These are phyloP conservation scores for Menidia menidia DNA, from an alignment of 2,797 vertebrate genomes.

Conservation along the genomic window DNA sequence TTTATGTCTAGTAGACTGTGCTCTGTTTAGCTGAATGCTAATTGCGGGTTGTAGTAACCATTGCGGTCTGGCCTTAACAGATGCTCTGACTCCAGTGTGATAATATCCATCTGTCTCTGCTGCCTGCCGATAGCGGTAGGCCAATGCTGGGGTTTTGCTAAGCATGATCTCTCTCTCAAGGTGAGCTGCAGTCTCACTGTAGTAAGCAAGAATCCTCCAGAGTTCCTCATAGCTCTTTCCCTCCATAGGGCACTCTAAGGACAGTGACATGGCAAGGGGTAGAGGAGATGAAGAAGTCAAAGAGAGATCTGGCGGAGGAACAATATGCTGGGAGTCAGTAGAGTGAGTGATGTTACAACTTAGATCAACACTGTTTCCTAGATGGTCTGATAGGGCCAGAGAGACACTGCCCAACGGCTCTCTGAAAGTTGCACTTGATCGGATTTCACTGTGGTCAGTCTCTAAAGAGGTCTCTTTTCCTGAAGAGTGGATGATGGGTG, in stretches of 20 bases:
- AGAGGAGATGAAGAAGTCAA: conserved; percentile 63
- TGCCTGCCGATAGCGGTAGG: conserved; percentile 88
- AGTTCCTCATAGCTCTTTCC: conserved; percentile 88
- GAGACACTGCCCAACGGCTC: conserved; percentile 82
- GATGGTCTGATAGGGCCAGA: conserved; percentile 90
- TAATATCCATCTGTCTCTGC: conserved; percentile 87
- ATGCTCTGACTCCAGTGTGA: conserved; percentile 90
- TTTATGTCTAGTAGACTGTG: conserved; percentile 82
- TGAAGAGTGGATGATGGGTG: conserved; percentile 83
- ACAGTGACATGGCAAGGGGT: conserved; percentile 81
- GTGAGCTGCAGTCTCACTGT: conserved; percentile 90
- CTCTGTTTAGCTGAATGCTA: conserved; percentile 88
- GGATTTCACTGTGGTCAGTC: conserved; percentile 66
- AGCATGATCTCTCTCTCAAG: conserved; percentile 86
- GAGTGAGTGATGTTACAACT: conserved; percentile 85
- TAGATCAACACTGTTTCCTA: conserved; percentile 87
- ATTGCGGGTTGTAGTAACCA: conserved; percentile 90
- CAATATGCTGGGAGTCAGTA: conserved; percentile 71
- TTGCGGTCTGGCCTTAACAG: conserved; percentile 80
- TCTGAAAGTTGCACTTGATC: conserved; percentile 71
- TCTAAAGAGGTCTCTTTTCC: conserved; percentile 68
- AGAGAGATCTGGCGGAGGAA: conserved; percentile 67
- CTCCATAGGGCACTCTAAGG: conserved; percentile 88
- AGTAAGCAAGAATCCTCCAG: conserved; percentile 95
- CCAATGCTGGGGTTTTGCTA: conserved; percentile 79